Conservation (phyloP, 2,797 vertebrate genomes). For the Streptopelia turtur region DNA sequence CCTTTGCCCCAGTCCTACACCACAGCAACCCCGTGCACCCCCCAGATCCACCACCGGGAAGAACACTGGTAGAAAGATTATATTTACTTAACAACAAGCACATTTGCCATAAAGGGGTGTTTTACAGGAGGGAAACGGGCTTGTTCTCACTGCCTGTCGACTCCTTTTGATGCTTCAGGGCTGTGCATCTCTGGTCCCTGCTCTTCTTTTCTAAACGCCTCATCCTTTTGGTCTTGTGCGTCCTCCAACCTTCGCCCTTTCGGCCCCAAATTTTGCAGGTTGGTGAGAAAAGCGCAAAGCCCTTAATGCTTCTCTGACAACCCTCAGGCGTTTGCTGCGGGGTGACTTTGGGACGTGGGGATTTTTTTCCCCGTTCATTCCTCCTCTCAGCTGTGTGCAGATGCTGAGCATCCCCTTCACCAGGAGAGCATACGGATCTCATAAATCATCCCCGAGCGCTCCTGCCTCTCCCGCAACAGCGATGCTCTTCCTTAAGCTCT, state of each 20-base stretch:
- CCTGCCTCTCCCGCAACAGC: background rate
- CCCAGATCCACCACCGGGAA: rapidly evolving
- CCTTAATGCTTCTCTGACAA: background rate
- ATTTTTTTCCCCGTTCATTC: background rate
- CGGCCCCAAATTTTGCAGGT: background rate
- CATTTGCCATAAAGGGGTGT: background rate
- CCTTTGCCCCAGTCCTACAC: background rate
- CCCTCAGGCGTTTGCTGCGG: background rate
- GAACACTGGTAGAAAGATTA: background rate
- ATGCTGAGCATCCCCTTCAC: background rate
- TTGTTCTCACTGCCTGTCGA: background rate
- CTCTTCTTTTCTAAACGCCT: background rate
- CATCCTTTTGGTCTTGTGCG: background rate
- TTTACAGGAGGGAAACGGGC: background rate
- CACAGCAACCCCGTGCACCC: rapidly evolving
- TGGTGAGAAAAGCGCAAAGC: background rate
- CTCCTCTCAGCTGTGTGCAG: rapidly evolving
- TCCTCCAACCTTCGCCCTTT: background rate
- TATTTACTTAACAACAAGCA: background rate
- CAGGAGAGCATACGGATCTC: background rate
- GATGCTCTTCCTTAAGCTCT: background rate
- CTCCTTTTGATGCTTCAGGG: background rate
- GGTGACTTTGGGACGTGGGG: rapidly evolving
- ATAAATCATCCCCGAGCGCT: rapidly evolving
- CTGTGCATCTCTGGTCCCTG: background rate